A percentile compares a stretch with the other conserved stretches of the same genome.
phyloP scores from a whole-genome alignment of 1,140 invertebrate genomes.

The Megalonaias nervosa region DNA sequence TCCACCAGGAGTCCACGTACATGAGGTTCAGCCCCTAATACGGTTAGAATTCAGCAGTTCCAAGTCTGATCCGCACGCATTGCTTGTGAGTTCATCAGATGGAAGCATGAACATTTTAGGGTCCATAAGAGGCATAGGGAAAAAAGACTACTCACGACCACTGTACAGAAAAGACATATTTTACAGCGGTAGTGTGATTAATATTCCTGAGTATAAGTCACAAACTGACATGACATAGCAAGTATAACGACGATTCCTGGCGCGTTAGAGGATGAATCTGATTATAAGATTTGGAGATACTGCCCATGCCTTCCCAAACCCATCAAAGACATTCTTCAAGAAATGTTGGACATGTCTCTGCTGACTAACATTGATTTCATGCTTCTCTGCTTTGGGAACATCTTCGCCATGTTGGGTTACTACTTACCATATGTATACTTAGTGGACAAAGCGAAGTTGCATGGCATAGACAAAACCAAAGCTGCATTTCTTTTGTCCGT shows the following conservation, averaged over 20 bases:
- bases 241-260: conserved; percentile 69
- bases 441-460: conserved; percentile 85
- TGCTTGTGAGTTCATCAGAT: conserved; percentile 13
- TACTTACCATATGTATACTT: conserved; percentile 97
- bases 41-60: conserved; percentile 34
- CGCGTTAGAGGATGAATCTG: conserved; percentile 9
- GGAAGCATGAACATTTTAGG: conserved; percentile 10
- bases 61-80: conserved; percentile 14
- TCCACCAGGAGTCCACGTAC: conserved; percentile 32
- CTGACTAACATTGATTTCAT: conserved; percentile 74
- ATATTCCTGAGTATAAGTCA: conserved; percentile 89
- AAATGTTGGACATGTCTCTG: conserved; percentile 94
- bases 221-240: conserved; percentile 85
- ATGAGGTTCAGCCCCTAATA: conserved; percentile 78
- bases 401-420: conserved; percentile 94
- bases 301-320: conserved; percentile 86
- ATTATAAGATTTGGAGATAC: conserved; percentile 15
- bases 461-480: conserved; percentile 74
- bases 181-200: conserved; percentile 94
- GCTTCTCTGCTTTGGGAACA: conserved; percentile 90
- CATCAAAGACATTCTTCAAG: conserved; percentile 73
- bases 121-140: conserved; percentile 43
- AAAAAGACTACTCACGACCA: conserved; percentile 83
- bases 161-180: conserved; percentile 98
- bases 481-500: conserved; percentile 67